Base-by-base conservation (phyloP, 2,113 vertebrate species). In the Ploceus nigricollis region DNA sequence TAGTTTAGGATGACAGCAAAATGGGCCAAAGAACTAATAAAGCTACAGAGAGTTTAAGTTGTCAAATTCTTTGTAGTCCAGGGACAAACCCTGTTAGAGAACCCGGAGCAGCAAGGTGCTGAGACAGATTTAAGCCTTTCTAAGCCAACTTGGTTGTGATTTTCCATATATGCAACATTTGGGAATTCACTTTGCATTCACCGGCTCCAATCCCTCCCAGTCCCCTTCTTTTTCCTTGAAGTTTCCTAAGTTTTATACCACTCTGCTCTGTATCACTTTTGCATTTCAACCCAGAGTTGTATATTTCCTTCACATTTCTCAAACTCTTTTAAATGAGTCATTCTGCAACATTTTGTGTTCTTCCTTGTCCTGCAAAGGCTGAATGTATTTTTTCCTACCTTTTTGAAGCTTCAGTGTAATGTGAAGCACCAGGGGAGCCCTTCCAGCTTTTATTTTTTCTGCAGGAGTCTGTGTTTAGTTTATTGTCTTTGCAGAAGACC, bases 371-470 rank as follows among this genome's bases (percentile, higher is more conserved):
- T 70, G 54, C 17, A 80, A 76, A 85, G 51, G 47, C 44, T 80
- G 35, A 91, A 68, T 85, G 7, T 20, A 47, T 94, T 96, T 93
- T 50, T 70, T 33, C 31, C 23, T 57, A 42, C 30, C 7, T 78
- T 89, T 93, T 19, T 81, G 79, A 96, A 88, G 84, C 45, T 73
- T 81, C 40, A 12, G 21, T 25, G 70, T 92, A 69, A 86, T 72
- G 42, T 50, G 69, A 91, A 75, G 51, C 87, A 91, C 60, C 80
- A 64, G 58, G 69, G 91, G 92, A 94, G 25, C 53, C 69, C 65
- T 94, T 93, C 66, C 5, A 8, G 82, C 71, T 92, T 95, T 86
- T 68, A 85, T 96, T 94, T 95, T 85, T 92, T 96, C 95, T 76
- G 8, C 42, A 39, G 93, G 90, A 93, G 13, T 50, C 81, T 2